Conservation (phyloP, 1,140 invertebrate species). For the Armadillidium nasatum region DNA sequence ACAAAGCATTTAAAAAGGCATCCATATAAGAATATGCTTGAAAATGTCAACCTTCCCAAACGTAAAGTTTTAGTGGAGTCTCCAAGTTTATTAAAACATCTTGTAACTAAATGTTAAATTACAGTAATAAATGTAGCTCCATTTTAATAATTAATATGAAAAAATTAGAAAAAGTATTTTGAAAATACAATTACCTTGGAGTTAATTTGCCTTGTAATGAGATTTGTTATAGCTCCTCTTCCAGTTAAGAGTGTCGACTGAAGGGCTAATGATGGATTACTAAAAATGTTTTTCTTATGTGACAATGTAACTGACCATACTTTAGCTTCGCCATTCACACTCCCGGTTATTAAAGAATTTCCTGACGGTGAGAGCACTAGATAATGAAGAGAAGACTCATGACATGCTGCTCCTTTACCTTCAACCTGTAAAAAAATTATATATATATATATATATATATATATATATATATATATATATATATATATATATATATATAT, state of each 20-base stretch:
- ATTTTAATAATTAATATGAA: too few species aligned
- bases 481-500: too few species aligned
- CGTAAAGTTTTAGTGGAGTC: too few species aligned
- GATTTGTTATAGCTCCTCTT: constrained; percentile 29
- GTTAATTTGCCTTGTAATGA: constrained; percentile 6
- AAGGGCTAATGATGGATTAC: constrained; percentile 20
- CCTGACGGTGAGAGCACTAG: constrained; percentile 29
- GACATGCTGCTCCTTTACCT: constrained; percentile 25
- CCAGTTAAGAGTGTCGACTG: constrained; percentile 21
- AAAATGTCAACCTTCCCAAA: too few species aligned
- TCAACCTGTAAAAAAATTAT: constrained; percentile 13
- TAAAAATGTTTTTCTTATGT: neutral
- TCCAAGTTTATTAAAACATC: too few species aligned
- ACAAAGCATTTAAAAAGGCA: too few species aligned
- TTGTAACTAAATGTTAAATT: too few species aligned
- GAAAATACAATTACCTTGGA: constrained; percentile 17
- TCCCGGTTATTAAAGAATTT: constrained; percentile 28
- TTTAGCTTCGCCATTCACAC: constrained; percentile 34
- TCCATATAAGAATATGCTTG: too few species aligned
- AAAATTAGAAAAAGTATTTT: too few species aligned
- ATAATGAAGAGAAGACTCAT: constrained; percentile 24
- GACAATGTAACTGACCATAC: constrained; percentile 26
- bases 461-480: too few species aligned
- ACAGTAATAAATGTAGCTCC: too few species aligned
- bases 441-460: too few species aligned